phyloP scores from a whole-genome alignment of 1,140 invertebrate species.

The Sipha flava region DNA sequence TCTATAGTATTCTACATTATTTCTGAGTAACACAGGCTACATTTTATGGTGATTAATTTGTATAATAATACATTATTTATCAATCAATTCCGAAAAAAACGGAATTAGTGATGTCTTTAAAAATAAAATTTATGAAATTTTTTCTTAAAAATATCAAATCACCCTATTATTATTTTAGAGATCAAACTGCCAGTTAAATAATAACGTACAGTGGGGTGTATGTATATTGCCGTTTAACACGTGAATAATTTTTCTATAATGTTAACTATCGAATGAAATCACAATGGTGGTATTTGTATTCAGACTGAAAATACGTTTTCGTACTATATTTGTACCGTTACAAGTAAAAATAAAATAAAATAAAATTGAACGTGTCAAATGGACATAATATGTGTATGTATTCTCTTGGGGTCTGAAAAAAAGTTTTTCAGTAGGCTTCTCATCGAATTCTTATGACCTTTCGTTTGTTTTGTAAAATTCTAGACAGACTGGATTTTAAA shows the following conservation, averaged over 20 bases:
- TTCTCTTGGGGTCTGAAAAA: neutral
- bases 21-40: too few species aligned
- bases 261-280: neutral
- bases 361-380: neutral
- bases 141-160: neutral
- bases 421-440: neutral
- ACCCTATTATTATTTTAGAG: neutral
- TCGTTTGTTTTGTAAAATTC: neutral
- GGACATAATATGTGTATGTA: neutral
- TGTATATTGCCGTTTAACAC: neutral
- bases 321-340: neutral
- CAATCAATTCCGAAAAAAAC: too few species aligned
- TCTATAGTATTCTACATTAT: too few species aligned
- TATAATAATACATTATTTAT: too few species aligned
- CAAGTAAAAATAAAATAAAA: neutral
- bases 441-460: slow-evolving; percentile 25
- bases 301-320: neutral
- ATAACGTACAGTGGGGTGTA: neutral
- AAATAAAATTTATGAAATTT: too few species aligned
- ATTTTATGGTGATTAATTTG: too few species aligned
- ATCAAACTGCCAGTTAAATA: neutral
- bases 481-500: neutral
- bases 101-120: too few species aligned
- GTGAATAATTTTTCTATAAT: slow-evolving; percentile 16
- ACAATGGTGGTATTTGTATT: neutral